Base-by-base conservation (phyloP, 2,888 invertebrate species). In the Lithophane socia region DNA sequence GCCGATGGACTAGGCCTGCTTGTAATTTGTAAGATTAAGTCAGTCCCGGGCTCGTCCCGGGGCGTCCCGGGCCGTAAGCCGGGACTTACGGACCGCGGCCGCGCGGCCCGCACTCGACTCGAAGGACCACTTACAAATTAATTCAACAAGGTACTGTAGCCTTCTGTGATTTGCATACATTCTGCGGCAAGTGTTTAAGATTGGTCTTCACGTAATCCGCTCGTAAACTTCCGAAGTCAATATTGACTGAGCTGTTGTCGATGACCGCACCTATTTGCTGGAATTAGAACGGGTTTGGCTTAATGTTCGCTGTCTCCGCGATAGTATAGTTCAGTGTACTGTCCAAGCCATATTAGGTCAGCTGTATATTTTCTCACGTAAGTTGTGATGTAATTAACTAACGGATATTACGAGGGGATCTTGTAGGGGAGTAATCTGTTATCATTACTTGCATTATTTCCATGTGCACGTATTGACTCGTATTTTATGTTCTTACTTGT, bases 21-120 rank as follows among this genome's bases (percentile, higher is more conserved):
- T 89, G 91, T 91, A 89, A 90, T 91, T 90, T 87, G 89, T 88
- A 87, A 89, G 91, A 92, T 91, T 90, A 91, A 84, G 84, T 75
- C 86, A 69, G 73, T 76, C 71, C 77, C 69, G 72, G 78, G 79
- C 56, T 56, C 52, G 76, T 68, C 71, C 83, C 82, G 52, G 65
- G 67, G 58, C 82, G 82, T 67, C 83, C 82, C 83, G 71, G 67
- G 71, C 77, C 85, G 86, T 89, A 89, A 87, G 85, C 90, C 85
- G 83, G 85, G 88, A 87, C 86, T 81, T 85, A 82, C 66, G 72
- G 78, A 78, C 76, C 76, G 84, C 80, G 80, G 85, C 54, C 80
- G 71, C 76, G 84, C 79, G 80, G 85, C 54, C 80, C 73, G 84
- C 73, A 70, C 84, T 75, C 77, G 74, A 78, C 86, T 84, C 84